These are phyloP conservation scores for Avahi laniger DNA, from an alignment of 2,797 vertebrate species.

Conservation along the genomic window DNA sequence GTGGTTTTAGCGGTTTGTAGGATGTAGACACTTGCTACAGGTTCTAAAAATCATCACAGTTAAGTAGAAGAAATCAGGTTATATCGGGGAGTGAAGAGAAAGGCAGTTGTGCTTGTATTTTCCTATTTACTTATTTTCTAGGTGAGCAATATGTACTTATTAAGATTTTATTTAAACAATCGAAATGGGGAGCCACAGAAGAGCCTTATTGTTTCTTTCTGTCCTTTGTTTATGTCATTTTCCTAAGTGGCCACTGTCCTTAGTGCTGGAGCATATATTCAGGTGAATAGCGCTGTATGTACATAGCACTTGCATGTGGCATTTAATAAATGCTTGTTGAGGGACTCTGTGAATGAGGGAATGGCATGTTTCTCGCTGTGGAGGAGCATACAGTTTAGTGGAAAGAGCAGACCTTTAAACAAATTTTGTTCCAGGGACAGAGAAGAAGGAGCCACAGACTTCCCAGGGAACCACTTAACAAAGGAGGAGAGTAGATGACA, in stretches of 20 bases:
- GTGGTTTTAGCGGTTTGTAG: neutral
- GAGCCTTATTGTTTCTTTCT: neutral
- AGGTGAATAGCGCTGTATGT: neutral
- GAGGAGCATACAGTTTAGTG: neutral
- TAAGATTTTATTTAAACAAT: neutral
- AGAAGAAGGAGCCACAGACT: neutral
- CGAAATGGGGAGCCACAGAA: neutral
- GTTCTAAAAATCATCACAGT: neutral
- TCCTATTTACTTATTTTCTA: conserved; percentile 2
- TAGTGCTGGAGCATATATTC: neutral
- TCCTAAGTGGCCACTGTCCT: neutral
- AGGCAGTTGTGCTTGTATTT: neutral
- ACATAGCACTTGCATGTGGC: too few species aligned
- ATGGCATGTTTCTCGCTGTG: neutral
- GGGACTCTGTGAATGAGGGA: neutral
- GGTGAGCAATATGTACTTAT: neutral
- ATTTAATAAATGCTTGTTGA: neutral
- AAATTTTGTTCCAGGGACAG: neutral
- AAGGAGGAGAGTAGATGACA: neutral
- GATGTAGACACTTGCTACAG: neutral
- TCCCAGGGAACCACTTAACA: neutral
- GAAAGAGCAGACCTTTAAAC: neutral
- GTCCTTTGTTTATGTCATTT: neutral
- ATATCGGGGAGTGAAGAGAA: neutral
- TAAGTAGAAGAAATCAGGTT: neutral